phyloP scores from a whole-genome alignment of 2,113 vertebrate genomes.

The Pluvianellus socialis region DNA sequence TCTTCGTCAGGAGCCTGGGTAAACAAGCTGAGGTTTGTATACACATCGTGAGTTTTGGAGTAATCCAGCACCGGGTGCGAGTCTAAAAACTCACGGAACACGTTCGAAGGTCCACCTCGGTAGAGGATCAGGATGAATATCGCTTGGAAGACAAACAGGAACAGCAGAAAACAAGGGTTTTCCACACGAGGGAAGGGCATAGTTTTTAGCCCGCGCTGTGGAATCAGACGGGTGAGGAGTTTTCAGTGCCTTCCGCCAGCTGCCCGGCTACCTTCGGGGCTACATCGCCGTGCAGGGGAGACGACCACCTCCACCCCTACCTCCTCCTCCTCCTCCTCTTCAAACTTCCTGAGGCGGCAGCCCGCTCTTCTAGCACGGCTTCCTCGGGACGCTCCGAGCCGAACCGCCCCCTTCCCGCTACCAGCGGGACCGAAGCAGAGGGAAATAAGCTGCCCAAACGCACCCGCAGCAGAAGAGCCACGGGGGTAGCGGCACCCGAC shows the following conservation, averaged over 20 bases:
- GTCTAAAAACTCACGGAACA: background rate
- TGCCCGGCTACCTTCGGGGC: background rate
- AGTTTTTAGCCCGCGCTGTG: background rate
- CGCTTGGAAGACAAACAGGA: constrained; percentile 57
- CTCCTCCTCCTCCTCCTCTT: background rate
- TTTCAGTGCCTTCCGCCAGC: background rate
- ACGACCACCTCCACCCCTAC: background rate
- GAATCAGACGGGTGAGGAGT: background rate
- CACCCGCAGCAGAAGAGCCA: background rate
- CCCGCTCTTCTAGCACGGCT: background rate
- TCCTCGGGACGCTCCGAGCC: background rate
- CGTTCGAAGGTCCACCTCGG: constrained; percentile 28
- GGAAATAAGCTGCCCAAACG: background rate
- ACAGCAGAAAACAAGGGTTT: constrained; percentile 58
- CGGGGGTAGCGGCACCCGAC: background rate
- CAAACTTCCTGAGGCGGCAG: background rate
- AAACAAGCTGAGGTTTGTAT: constrained; percentile 71
- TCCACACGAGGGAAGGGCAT: constrained; percentile 56
- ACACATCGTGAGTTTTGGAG: constrained; percentile 64
- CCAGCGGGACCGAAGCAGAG: background rate
- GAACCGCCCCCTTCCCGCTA: background rate
- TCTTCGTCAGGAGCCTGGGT: background rate
- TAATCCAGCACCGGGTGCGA: constrained; percentile 44
- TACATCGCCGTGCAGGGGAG: background rate
- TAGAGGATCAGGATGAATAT: constrained; percentile 70